These are phyloP conservation scores for Thymallus thymallus DNA, from an alignment of 2,113 vertebrate species.

Conservation along the genomic window DNA sequence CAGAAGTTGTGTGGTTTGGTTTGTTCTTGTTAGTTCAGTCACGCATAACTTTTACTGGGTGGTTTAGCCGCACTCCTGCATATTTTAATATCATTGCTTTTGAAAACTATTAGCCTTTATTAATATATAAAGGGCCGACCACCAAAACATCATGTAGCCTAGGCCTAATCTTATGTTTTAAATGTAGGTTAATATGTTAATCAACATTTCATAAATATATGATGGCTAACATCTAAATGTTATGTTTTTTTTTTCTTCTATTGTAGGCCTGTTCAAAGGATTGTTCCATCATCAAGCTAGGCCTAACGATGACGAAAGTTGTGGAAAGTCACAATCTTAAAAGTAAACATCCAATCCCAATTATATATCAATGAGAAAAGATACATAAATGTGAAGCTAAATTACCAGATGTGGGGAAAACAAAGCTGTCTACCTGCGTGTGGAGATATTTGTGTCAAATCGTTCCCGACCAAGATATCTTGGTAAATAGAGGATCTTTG, in stretches of 20 bases:
- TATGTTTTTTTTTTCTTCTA: too few relatives aligned
- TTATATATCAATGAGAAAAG: background rate
- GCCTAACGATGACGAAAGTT: too few relatives aligned
- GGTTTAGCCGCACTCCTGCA: background rate
- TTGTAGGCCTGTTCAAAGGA: too few relatives aligned
- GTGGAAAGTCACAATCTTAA: background rate
- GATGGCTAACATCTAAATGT: too few relatives aligned
- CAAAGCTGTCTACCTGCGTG: conserved; percentile 5
- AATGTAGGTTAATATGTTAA: too few relatives aligned
- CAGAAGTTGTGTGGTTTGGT: conserved; percentile 17
- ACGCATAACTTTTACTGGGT: conserved; percentile 5
- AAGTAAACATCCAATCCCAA: background rate
- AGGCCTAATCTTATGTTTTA: too few relatives aligned
- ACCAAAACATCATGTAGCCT: too few relatives aligned
- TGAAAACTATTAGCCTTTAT: background rate
- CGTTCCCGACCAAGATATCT: background rate
- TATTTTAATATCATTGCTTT: background rate
- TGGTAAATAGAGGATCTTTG: background rate
- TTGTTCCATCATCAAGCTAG: too few relatives aligned
- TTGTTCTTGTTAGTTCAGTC: conserved; percentile 17
- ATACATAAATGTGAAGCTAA: background rate
- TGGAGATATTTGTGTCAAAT: conserved; percentile 8
- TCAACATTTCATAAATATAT: too few relatives aligned
- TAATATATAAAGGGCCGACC: too few relatives aligned
- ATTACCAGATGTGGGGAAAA: background rate